These are phyloP conservation scores for Micronycteris hirsuta DNA, from an alignment of 2,113 vertebrate species.

Conservation along the genomic window DNA sequence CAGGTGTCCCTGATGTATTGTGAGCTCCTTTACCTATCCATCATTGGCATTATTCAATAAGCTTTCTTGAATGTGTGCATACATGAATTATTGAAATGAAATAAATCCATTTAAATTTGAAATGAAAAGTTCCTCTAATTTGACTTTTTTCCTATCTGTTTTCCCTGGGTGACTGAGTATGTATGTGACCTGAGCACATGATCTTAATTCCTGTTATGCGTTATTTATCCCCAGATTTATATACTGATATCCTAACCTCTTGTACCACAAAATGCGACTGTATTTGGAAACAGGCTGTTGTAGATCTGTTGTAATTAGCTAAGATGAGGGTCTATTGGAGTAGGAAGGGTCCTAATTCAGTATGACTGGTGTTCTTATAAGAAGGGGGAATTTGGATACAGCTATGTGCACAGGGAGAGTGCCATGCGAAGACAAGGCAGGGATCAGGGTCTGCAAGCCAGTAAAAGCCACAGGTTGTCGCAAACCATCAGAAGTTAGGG, in stretches of 20 bases:
- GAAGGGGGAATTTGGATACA: not conserved
- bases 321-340: not conserved
- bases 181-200: not conserved
- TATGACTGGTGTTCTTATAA: not conserved
- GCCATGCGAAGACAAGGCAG: not conserved
- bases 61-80: not conserved
- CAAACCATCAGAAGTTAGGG: not conserved
- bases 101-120: not conserved
- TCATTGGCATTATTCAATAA: not conserved
- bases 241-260: not conserved
- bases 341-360: not conserved
- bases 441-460: not conserved
- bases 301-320: not conserved
- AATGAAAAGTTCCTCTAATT: not conserved
- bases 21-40: not conserved
- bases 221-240: not conserved
- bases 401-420: not conserved
- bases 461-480: too few species aligned
- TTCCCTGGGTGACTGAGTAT: not conserved
- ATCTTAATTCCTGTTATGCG: not conserved
- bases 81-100: conserved; percentile 1
- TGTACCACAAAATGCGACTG: not conserved
- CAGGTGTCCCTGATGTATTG: not conserved
- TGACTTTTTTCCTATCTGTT: not conserved
- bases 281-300: not conserved